A percentile compares a stretch with the other conserved stretches of the same genome.
Evolutionary conservation across 2,797 vertebrate genomes (phyloP).

Genomic region (Gallinago solitaria): DNA sequence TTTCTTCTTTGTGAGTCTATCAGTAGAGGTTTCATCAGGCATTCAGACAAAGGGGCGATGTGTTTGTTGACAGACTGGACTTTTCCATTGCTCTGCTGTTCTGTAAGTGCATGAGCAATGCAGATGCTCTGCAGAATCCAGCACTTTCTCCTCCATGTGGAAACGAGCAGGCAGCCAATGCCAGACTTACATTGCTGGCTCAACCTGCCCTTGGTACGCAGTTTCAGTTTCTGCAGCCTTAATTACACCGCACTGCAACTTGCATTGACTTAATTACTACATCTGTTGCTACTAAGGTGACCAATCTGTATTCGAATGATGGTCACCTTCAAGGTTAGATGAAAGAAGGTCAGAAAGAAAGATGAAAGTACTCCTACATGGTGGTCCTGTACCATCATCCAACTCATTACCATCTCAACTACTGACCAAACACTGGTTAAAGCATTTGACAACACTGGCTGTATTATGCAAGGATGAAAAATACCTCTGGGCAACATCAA

Average conservation of each 20-base stretch:
- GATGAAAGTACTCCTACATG: conserved; percentile 7
- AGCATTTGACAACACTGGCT: background rate
- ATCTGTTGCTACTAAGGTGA: background rate
- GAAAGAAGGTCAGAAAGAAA: background rate
- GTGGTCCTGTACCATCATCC: background rate
- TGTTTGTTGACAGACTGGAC: background rate
- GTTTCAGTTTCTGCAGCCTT: background rate
- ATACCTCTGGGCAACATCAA: background rate
- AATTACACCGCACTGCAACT: background rate
- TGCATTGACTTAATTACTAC: background rate
- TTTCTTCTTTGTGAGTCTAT: background rate
- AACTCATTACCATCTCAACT: background rate
- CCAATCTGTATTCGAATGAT: background rate
- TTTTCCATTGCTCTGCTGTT: background rate
- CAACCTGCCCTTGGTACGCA: background rate
- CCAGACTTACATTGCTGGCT: background rate
- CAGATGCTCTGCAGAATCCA: background rate
- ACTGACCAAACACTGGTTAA: background rate
- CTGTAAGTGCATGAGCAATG: background rate
- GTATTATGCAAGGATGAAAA: background rate
- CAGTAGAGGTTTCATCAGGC: background rate
- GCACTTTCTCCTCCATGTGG: background rate
- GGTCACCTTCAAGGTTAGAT: background rate
- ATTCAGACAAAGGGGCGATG: accelerated
- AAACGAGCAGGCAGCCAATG: background rate